A percentile compares a stretch with the other conserved stretches of the same genome.
These are phyloP conservation scores for Amiota communis DNA, from an alignment of 2,888 invertebrate genomes.

Conservation along the genomic window DNA sequence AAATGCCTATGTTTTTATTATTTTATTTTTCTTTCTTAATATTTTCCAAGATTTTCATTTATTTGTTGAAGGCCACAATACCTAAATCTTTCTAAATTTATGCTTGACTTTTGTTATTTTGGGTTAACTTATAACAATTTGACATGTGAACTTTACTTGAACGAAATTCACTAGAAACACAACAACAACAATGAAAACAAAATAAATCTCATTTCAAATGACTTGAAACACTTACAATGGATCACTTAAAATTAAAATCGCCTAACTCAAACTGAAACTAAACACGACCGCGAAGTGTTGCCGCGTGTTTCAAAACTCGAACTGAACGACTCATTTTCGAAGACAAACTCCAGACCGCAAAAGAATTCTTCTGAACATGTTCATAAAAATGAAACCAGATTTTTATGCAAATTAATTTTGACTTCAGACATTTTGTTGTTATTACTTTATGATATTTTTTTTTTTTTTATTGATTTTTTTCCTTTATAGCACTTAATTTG, in stretches of 20 bases:
- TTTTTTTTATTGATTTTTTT: slow-evolving; percentile 53
- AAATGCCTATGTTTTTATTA: too few relatives aligned
- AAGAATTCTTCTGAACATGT: too few relatives aligned
- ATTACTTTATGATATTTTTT: not conserved
- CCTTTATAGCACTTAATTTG: slow-evolving; percentile 46
- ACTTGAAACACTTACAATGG: slow-evolving; percentile 2
- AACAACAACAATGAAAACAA: too few relatives aligned
- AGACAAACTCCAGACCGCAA: too few relatives aligned
- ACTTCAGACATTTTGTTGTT: slow-evolving; percentile 33
- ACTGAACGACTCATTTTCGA: slow-evolving; percentile 22
- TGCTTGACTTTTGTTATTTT: not conserved
- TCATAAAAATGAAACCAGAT: slow-evolving; percentile 50
- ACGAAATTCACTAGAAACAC: too few relatives aligned
- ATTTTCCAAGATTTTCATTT: too few relatives aligned
- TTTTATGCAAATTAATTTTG: slow-evolving; percentile 54
- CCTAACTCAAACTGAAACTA: not conserved
- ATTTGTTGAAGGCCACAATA: too few relatives aligned
- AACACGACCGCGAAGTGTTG: not conserved
- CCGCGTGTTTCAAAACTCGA: slow-evolving; percentile 40
- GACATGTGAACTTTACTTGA: slow-evolving; percentile 36
- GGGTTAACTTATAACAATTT: not conserved
- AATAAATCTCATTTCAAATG: slow-evolving; percentile 15
- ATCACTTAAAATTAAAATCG: not conserved
- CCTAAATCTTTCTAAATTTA: too few relatives aligned
- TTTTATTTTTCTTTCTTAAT: slow-evolving; percentile 26